These are phyloP conservation scores for Ictalurus punctatus DNA, from an alignment of 2,113 vertebrate genomes.

Conservation along the genomic window DNA sequence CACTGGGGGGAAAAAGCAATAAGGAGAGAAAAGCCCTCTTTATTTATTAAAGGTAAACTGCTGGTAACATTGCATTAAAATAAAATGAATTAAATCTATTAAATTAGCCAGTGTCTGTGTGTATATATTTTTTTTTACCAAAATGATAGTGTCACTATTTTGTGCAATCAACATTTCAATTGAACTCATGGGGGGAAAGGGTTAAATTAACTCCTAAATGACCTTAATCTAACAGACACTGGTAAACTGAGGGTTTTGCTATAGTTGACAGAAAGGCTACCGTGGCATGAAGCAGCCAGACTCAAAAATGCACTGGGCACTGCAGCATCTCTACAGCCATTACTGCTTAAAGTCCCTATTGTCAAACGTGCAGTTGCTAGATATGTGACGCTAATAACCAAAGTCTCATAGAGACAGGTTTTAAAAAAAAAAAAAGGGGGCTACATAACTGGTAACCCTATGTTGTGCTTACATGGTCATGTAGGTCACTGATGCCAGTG, in stretches of 20 bases:
- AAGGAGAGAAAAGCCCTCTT: background rate
- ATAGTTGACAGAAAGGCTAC: background rate
- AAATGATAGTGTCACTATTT: background rate
- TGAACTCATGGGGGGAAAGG: background rate
- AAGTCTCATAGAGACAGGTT: constrained; percentile 11
- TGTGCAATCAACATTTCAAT: background rate
- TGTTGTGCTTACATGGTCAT: constrained; percentile 25
- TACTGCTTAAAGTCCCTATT: background rate
- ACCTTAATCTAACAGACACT: background rate
- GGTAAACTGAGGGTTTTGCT: background rate
- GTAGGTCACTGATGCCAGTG: background rate
- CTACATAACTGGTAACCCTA: background rate
- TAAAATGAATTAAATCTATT: no score
- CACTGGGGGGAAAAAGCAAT: background rate
- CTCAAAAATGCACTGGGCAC: background rate
- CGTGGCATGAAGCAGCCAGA: background rate
- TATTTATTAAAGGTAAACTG: background rate
- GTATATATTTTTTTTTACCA: background rate
- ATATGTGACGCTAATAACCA: background rate
- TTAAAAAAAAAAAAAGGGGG: background rate
- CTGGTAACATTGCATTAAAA: background rate
- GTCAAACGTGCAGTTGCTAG: background rate
- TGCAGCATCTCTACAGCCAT: background rate
- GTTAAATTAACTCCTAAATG: background rate
- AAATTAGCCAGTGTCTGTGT: no score